Base-by-base conservation (phyloP, 2,113 vertebrate species). In the Neolamprologus ventralis region DNA sequence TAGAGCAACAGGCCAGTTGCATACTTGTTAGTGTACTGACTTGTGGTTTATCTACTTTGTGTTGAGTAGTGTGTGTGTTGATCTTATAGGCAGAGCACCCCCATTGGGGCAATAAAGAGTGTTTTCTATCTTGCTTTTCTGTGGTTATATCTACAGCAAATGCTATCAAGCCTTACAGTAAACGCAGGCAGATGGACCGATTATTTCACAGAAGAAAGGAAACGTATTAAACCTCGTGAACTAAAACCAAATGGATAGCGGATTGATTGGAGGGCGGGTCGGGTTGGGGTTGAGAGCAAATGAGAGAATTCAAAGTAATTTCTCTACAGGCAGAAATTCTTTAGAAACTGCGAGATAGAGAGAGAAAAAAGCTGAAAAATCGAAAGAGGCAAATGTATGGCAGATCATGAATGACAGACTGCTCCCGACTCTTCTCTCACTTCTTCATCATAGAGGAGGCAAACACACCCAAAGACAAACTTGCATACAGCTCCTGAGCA, bases 391-490 rank as follows among this genome's bases (percentile, higher is more conserved):
- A 85, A 83, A 88, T 87, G 87, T 85, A 87, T 63, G 63, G 63
- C 31, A 68, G 85, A 28, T 49, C 79, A 91, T 93, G 73, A 93
- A 91, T 94, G 91, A 92, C 26, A 91, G 45, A 89, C 85, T 47
- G 80, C 88, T 82, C 79, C 53, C 58, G 28, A 37, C 73, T 85
- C 87, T 71, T 14, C 21, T 87, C 92, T 80, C 45, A 5, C 80
- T 68, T 87, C 51, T 84, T 90, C 83, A 40, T 49, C 87, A 82
- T 33, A 11, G 84, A 12, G 8, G 80, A 89, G 57, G 57, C 10
- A 80, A 26, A 45, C 40, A 84, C 12, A 4, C 65, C 33, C 45
- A 33, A 57, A 65, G 10, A 82, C 35, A 31, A 53, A 53, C 42
- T 63, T 10, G 14, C 26, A 82, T 54, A 65, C 40, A 45, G 16